Evolutionary conservation across 37 sponge, comb jelly and placozoan genomes (phyloP).

Genomic region (Axinella damicornis): DNA sequence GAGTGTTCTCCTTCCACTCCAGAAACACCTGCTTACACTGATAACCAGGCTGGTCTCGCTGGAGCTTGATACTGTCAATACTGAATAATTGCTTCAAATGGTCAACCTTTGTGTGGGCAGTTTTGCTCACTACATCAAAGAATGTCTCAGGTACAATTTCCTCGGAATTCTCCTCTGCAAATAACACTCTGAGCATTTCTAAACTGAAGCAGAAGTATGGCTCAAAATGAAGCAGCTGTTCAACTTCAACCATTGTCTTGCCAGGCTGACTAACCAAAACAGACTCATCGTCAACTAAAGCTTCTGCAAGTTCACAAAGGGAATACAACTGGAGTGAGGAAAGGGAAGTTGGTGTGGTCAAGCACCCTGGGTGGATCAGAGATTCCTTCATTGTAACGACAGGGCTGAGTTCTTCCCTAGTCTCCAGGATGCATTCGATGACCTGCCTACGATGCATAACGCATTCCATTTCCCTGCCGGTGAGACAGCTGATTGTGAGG

Average conservation of each 20-base stretch:
- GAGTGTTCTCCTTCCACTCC: no score
- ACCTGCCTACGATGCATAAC: not conserved
- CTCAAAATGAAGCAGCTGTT: constrained; percentile 24
- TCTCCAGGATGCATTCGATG: constrained; percentile 20
- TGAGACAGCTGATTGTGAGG: not conserved
- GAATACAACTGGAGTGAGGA: not conserved
- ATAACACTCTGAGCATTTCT: not conserved
- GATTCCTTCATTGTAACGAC: not conserved
- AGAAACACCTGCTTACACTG: no score
- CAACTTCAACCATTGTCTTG: not conserved
- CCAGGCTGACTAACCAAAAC: not conserved
- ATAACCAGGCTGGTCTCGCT: no score
- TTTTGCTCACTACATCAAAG: no score
- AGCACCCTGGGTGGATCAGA: constrained; percentile 2
- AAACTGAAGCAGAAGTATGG: constrained; percentile 8
- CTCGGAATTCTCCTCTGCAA: not conserved
- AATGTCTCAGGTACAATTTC: not conserved
- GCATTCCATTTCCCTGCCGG: constrained; percentile 35
- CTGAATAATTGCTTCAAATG: no score
- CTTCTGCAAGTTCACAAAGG: not conserved
- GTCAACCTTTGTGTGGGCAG: no score
- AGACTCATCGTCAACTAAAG: not conserved
- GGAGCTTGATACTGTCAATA: no score
- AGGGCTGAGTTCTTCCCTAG: not conserved
- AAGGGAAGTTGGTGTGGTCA: not conserved